phyloP scores from a whole-genome alignment of 2,797 vertebrate genomes.

The Cephalopachus bancanus region DNA sequence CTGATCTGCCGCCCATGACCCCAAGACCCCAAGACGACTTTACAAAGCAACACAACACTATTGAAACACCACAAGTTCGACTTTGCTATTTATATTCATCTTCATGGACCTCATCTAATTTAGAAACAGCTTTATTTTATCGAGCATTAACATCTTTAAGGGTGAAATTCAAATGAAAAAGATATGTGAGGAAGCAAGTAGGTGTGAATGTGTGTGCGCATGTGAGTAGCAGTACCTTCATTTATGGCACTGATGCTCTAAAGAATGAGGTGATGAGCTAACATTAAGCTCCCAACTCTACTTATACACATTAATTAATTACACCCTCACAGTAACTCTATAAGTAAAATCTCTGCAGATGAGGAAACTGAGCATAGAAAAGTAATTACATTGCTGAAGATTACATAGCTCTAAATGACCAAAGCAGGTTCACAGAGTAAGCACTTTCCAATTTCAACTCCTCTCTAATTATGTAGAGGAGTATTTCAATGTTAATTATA shows the following conservation, averaged over 20 bases:
- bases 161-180: conserved; percentile 43
- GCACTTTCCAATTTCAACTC: background rate
- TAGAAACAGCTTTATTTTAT: conserved; percentile 35
- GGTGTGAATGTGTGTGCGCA: background rate
- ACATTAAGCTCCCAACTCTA: background rate
- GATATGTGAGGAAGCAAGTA: background rate
- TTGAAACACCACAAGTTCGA: background rate
- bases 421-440: background rate
- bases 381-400: background rate
- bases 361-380: conserved; percentile 29
- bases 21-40: background rate
- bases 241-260: background rate
- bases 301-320: background rate
- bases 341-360: conserved; percentile 20
- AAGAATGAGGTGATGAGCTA: background rate
- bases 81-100: conserved; percentile 5
- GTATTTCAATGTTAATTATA: background rate
- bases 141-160: background rate
- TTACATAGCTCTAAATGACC: background rate
- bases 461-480: background rate
- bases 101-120: conserved; percentile 45
- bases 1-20: background rate
- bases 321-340: background rate
- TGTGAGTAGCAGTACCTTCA: background rate
- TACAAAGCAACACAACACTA: conserved; percentile 1